Conservation (phyloP, 2,113 vertebrate species). For the Halichoerus grypus region DNA sequence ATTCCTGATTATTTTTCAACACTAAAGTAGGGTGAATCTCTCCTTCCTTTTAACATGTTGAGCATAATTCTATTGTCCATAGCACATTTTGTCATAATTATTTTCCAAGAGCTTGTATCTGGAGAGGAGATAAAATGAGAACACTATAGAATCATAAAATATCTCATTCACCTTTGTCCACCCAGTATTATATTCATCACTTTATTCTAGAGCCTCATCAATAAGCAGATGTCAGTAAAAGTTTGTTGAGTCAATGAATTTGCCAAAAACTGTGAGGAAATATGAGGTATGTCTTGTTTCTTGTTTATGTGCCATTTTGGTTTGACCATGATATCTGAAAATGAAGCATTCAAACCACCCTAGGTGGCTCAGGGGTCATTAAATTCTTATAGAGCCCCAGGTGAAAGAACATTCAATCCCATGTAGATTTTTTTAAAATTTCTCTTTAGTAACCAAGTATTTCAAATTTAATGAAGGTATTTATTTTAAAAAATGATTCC, state of each 20-base stretch:
- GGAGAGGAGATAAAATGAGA: not conserved
- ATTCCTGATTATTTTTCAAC: not conserved
- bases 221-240: not conserved
- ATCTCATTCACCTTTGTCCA: not conserved
- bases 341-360: not conserved
- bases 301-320: not conserved
- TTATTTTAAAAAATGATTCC: not conserved
- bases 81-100: not conserved
- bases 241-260: not conserved
- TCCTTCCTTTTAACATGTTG: not conserved
- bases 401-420: not conserved
- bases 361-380: not conserved
- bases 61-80: not conserved
- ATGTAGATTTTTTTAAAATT: not conserved
- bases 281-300: not conserved
- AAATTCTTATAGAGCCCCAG: not conserved
- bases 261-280: not conserved
- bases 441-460: slow-evolving; percentile 38
- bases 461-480: slow-evolving; percentile 71
- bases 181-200: not conserved
- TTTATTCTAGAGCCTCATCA: not conserved
- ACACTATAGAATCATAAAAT: not conserved
- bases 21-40: not conserved
- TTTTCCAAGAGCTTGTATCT: not conserved
- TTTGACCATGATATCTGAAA: not conserved